Conservation (phyloP, 1,140 invertebrate species). For the Marisa cornuarietis region DNA sequence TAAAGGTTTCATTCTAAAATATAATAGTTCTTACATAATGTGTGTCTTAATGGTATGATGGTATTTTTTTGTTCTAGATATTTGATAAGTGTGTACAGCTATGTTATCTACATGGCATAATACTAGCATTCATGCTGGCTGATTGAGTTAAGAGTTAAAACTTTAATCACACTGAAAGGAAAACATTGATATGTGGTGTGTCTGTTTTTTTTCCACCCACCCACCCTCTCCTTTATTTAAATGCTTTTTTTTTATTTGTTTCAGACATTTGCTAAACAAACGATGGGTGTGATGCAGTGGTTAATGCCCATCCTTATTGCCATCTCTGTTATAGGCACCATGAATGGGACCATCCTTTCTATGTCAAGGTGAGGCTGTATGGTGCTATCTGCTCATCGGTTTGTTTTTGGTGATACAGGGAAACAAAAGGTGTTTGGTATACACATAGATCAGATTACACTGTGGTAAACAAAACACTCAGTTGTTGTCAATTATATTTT, state of each 20-base stretch:
- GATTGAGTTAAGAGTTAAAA: no score
- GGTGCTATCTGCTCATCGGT: no score
- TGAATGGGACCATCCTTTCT: constrained; percentile 97
- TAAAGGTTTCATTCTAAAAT: background rate
- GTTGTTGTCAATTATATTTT: no score
- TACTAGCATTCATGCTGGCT: no score
- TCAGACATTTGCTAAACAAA: constrained; percentile 87
- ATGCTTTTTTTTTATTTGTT: constrained; percentile 27
- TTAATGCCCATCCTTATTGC: constrained; percentile 97
- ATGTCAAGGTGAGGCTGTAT: constrained; percentile 77
- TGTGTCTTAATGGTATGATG: background rate
- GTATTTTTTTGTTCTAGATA: background rate
- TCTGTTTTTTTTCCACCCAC: constrained; percentile 30
- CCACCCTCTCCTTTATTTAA: background rate
- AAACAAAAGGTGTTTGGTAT: no score
- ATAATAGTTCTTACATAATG: background rate
- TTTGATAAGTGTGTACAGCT: no score
- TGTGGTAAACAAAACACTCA: no score
- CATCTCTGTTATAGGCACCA: constrained; percentile 97
- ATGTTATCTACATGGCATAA: no score
- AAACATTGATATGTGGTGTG: no score
- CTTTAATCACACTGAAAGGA: no score
- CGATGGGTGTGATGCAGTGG: constrained; percentile 93
- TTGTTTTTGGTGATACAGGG: no score
- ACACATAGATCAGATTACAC: no score